A percentile compares a stretch with the other conserved stretches of the same genome.
Conservation (phyloP, 2,888 invertebrate genomes). For the Thereva nobilitata region DNA sequence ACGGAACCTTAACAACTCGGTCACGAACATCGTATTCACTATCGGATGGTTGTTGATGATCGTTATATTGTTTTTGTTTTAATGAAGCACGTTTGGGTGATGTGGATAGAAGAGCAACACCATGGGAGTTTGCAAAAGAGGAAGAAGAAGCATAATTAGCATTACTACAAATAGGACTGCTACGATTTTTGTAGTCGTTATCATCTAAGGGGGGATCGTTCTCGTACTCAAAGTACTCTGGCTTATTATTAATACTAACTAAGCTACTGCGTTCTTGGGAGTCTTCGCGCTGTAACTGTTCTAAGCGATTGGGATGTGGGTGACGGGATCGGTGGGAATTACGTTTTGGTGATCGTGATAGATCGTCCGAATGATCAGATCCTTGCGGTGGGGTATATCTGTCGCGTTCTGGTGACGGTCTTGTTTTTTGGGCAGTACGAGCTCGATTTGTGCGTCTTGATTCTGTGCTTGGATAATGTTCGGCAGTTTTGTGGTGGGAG, state of each 20-base stretch:
- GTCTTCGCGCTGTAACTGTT: slow-evolving; percentile 46
- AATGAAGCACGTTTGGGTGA: slow-evolving; percentile 52
- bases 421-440: slow-evolving; percentile 1
- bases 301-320: slow-evolving; percentile 39
- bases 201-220: slow-evolving; percentile 45
- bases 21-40: slow-evolving; percentile 64
- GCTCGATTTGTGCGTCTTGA: slow-evolving; percentile 32
- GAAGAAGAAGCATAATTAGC: slow-evolving; percentile 64
- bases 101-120: slow-evolving; percentile 54
- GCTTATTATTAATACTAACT: slow-evolving; percentile 62
- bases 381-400: not conserved
- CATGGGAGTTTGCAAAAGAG: slow-evolving; percentile 62
- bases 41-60: slow-evolving; percentile 49
- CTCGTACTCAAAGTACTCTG: slow-evolving; percentile 61
- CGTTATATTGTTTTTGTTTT: slow-evolving; percentile 50
- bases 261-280: slow-evolving; percentile 53
- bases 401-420: not conserved
- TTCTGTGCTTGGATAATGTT: not conserved
- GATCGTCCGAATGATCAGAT: slow-evolving; percentile 9
- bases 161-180: slow-evolving; percentile 65
- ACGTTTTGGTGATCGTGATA: slow-evolving; percentile 15
- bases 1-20: slow-evolving; percentile 47
- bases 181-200: slow-evolving; percentile 55
- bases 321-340: not conserved
- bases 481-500: slow-evolving; percentile 24